A percentile compares a stretch with the other conserved stretches of the same genome.
These are phyloP conservation scores for Ornithorhynchus anatinus DNA, from an alignment of 2,113 vertebrate genomes.

Conservation along the genomic window DNA sequence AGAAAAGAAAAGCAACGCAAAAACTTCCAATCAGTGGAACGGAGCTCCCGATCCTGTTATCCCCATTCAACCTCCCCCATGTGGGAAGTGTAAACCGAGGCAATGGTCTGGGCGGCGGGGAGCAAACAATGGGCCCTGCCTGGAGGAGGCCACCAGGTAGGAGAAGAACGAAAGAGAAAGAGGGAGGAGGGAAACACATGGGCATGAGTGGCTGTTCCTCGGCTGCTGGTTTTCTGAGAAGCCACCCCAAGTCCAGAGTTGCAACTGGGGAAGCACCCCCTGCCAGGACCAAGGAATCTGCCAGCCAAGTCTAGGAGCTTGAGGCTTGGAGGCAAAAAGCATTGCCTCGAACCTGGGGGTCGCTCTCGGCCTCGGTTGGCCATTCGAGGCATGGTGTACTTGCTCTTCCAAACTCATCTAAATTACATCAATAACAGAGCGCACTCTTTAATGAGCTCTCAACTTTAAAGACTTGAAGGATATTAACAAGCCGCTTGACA, in stretches of 20 bases:
- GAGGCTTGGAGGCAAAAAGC: conserved; percentile 17
- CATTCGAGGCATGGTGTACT: conserved; percentile 59
- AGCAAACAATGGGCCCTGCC: no score
- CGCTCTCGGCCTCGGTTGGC: conserved; percentile 46
- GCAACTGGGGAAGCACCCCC: not conserved
- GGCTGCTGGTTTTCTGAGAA: no score
- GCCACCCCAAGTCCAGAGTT: no score
- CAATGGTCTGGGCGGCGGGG: no score
- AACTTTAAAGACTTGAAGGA: conserved; percentile 99
- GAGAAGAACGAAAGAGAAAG: no score
- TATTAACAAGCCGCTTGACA: conserved; percentile 99
- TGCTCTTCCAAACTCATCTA: conserved; percentile 88
- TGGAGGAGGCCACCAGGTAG: no score
- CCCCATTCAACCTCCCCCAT: no score
- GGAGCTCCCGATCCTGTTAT: no score
- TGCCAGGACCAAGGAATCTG: not conserved
- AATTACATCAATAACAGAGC: conserved; percentile 95
- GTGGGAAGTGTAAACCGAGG: no score
- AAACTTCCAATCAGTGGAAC: no score
- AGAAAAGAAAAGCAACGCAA: not conserved
- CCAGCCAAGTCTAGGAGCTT: not conserved
- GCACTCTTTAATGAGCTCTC: conserved; percentile 99
- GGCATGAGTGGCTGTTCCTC: no score
- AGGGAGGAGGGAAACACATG: no score
- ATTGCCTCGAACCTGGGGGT: not conserved